phyloP scores from a whole-genome alignment of 2,797 vertebrate species.

The Picus viridis region DNA sequence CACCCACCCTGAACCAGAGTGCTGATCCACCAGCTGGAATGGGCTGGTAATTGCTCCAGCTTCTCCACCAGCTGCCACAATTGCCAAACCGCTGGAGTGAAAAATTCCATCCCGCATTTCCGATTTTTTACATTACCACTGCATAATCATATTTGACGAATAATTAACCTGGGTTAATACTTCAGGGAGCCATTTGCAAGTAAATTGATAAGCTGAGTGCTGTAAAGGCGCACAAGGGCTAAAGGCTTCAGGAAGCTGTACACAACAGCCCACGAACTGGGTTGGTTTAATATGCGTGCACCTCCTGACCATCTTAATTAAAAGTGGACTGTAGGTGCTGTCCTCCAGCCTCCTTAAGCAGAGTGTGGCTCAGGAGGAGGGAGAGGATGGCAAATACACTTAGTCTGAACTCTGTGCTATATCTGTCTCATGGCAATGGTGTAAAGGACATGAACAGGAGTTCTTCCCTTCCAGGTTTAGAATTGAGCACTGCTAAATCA shows the following conservation, averaged over 20 bases:
- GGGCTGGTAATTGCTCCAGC: conserved; percentile 85
- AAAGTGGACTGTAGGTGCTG: conserved; percentile 5
- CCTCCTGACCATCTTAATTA: conserved; percentile 51
- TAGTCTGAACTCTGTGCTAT: background rate
- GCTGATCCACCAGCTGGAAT: conserved; percentile 84
- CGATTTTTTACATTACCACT: conserved; percentile 85
- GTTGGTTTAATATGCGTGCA: background rate
- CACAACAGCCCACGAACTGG: background rate
- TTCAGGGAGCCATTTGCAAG: conserved; percentile 86
- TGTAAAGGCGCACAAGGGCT: conserved; percentile 63
- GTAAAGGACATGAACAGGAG: background rate
- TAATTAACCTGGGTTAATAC: conserved; percentile 92
- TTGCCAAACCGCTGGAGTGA: conserved; percentile 90
- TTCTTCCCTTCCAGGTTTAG: background rate
- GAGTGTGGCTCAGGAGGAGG: background rate
- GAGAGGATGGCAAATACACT: background rate
- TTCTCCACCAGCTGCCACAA: conserved; percentile 86
- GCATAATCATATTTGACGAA: conserved; percentile 92
- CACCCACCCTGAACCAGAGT: conserved; percentile 73
- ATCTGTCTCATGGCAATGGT: background rate
- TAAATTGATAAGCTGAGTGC: conserved; percentile 87
- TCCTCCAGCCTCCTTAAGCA: background rate
- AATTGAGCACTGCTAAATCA: background rate
- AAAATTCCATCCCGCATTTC: conserved; percentile 90
- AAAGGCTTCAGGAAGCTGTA: conserved; percentile 65